Base-by-base conservation (phyloP, 1,140 invertebrate species). In the Olivierus martensii region DNA sequence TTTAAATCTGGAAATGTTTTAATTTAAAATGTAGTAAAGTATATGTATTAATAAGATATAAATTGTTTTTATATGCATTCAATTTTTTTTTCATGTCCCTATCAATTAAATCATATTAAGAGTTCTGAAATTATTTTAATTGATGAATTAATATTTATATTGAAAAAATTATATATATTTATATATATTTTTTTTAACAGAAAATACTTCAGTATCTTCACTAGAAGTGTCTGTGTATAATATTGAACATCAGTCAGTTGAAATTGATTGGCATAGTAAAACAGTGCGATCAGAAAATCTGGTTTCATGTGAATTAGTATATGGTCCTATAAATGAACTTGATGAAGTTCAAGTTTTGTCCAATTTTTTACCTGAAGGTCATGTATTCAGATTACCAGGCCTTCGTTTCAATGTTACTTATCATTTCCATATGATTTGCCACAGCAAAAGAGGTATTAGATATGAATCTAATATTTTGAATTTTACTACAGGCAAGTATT, bases 381-480 rank as follows among this genome's bases (percentile, higher is more conserved):
- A 58, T 14, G 47, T 57, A 6, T 57, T 59, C 28, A 49, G 51
- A 38, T 21, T 58, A 4, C 46, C 19, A 34, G 36, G 46, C 37
- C 45, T 61, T 17, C 28, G 49, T 46, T 54, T 45, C 43, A 61
- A 61, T 54, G 49, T 59, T 11, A 54, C 59, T n/a, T 61, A 61
- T 41, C 49, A 61, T 34, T 57, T 61, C 50, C 57, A 57, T 36
- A 59, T 61, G 59, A 39, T 61, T 5, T 61, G 59, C 37, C 52
- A 59, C 43, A 51, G 52, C 39, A 50, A 43, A 7, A 49, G 45
- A 28, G 47, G 52, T 37, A 47, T 46, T 22, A 56, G 46, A 45
- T 52, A 49, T 38, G 47, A 51, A 14, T 61, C 59, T 17, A 61
- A 61, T 51, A 51, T 48, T 11, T 17, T 61, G n/a, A 46, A 55